Evolutionary conservation across 2,797 vertebrate species (phyloP), one percentile per base, ranked within the genome.

Genomic region (Lutjanus argentimaculatus): DNA sequence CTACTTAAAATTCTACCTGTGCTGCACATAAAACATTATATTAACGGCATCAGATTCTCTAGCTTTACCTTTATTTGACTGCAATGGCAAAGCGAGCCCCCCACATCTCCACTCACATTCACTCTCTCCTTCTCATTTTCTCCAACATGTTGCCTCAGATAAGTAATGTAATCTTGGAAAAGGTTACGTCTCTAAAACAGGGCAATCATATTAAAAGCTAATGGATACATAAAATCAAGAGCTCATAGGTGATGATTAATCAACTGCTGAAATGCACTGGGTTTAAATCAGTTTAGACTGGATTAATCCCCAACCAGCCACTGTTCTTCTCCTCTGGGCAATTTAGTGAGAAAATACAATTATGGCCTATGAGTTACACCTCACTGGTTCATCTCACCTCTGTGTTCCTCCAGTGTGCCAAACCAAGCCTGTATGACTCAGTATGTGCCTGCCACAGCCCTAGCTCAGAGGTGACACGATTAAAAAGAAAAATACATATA

Each of bases 271-370:
- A 94, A 94, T 85, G 92, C 90, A 89, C 92, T 92, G 88, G 67
- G 82, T 89, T 91, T 92, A 92, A 95, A 96, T 94, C 93, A 95
- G 94, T 94, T 93, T 93, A 92, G 92, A 94, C 91, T 91, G 85
- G 95, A 95, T 95, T 92, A 95, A 94, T 96, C 94, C 93, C 85
- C 88, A 80, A 89, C 86, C 89, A 92, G 92, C 83, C 88, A 91
- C 92, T 85, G 85, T 80, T 87, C 89, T 73, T 79, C 83, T 95
- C 93, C 94, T 94, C 91, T 88, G 91, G 94, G 94, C 94, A 94
- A 95, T 95, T 95, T 94, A 92, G 89, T 82, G 89, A 86, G 91
- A 95, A 96, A 96, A 96, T 93, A 95, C 93, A 95, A 96, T 96
- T 93, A 95, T 81, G 85, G 88, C 83, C 87, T 83, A 92, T 93